These are phyloP conservation scores for Hypselothyrea guttata DNA, from an alignment of 2,888 invertebrate genomes.

Conservation along the genomic window DNA sequence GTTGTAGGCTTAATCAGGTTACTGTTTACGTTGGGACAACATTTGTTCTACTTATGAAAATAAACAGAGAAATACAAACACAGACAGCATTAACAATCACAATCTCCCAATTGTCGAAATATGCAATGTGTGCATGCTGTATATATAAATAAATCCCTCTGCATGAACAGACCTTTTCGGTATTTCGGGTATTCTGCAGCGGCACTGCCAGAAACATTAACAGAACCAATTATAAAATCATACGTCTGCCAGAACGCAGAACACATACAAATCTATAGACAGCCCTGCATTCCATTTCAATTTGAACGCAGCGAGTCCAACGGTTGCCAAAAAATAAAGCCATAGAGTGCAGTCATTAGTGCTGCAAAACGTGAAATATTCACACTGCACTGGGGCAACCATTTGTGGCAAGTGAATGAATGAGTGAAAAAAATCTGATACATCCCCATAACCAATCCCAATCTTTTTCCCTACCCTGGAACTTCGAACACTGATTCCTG, in stretches of 20 bases:
- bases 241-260: constrained; percentile 32
- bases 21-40: constrained; percentile 30
- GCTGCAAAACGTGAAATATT: constrained; percentile 30
- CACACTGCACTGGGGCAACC: constrained; percentile 11
- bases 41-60: constrained; percentile 45
- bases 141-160: constrained; percentile 27
- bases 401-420: constrained; percentile 21
- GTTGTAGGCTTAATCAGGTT: too few species aligned
- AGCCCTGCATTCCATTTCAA: constrained; percentile 18
- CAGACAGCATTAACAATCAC: constrained; percentile 31
- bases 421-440: constrained; percentile 12
- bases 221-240: constrained; percentile 74
- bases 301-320: constrained; percentile 27
- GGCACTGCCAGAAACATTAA: constrained; percentile 42
- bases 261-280: constrained; percentile 11
- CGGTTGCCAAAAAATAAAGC: constrained; percentile 54
- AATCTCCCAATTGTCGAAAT: constrained; percentile 24
- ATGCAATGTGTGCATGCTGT: constrained; percentile 2
- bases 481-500: too few species aligned
- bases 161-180: constrained; percentile 16
- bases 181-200: constrained; percentile 11
- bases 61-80: constrained; percentile 36
- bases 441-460: not conserved
- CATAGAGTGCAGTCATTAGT: constrained; percentile 61
- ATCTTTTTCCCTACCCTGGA: not conserved